Percentiles rank a stretch among this genome's conserved stretches.
These are phyloP conservation scores for Erethizon dorsatum DNA, from an alignment of 2,797 vertebrate species.

Conservation along the genomic window DNA sequence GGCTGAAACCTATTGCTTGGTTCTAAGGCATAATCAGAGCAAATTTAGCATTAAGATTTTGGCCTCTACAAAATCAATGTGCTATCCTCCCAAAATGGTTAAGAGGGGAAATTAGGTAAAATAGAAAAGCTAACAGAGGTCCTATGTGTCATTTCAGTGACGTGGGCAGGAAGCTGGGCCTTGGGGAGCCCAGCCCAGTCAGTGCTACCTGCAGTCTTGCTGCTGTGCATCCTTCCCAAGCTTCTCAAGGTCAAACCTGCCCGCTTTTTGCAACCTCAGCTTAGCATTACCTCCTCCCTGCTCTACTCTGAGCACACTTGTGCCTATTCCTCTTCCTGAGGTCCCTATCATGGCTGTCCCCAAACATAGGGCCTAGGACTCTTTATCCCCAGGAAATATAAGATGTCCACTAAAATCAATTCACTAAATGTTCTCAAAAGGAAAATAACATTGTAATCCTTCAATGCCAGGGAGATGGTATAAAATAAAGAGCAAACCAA, in stretches of 20 bases:
- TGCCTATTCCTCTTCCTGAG: background rate
- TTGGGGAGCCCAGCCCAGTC: background rate
- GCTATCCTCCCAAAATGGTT: background rate
- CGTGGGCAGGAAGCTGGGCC: background rate
- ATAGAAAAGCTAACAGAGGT: background rate
- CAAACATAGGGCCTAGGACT: fast-evolving
- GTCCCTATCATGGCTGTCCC: background rate
- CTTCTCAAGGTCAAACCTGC: background rate
- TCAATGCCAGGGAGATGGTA: background rate
- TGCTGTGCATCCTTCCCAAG: background rate
- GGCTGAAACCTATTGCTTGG: too few species aligned
- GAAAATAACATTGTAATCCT: background rate
- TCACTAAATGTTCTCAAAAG: too few species aligned
- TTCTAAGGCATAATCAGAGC: background rate
- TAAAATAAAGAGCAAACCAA: background rate
- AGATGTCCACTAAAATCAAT: background rate
- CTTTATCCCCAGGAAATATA: background rate
- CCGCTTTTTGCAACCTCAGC: background rate
- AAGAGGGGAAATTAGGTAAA: background rate
- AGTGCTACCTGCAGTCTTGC: background rate
- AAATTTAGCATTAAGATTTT: too few species aligned
- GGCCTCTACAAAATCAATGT: fast-evolving
- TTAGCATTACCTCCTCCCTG: fast-evolving
- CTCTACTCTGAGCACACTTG: fast-evolving
- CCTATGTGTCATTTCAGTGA: background rate